Evolutionary conservation across 2,888 invertebrate species (phyloP).

Genomic region (Brachylomia viminalis): DNA sequence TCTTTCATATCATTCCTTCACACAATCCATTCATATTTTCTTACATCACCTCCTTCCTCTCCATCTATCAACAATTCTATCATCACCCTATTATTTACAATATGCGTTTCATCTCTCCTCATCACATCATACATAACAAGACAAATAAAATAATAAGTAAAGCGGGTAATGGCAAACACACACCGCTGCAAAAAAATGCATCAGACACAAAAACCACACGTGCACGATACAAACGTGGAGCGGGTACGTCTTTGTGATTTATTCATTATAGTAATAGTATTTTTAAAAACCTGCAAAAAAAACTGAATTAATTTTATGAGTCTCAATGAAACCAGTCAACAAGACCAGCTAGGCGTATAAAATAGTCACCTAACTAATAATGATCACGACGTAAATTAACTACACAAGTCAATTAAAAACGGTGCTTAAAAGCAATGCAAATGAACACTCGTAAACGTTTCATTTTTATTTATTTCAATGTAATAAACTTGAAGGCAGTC

Average conservation of each 20-base stretch:
- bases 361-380: slow-evolving; percentile 22
- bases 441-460: slow-evolving; percentile 66
- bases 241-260: background rate
- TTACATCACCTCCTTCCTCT: background rate
- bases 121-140: background rate
- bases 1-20: background rate
- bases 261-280: too few relatives aligned
- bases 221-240: background rate
- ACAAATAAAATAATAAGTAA: background rate
- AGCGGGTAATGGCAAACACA: accelerated
- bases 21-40: background rate
- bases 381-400: slow-evolving; percentile 23
- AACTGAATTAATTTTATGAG: background rate
- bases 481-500: slow-evolving; percentile 53
- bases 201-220: too few relatives aligned
- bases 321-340: background rate
- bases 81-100: background rate
- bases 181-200: too few relatives aligned
- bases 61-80: background rate
- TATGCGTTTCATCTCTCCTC: background rate
- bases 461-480: slow-evolving; percentile 63
- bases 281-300: background rate
- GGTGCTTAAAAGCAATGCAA: slow-evolving; percentile 67
- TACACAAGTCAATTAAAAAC: slow-evolving; percentile 67
- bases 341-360: background rate